Conservation (phyloP, 2,113 vertebrate species). For the crab-eating macaque (Macaca fascicularis) region T2T-MFA8v1.1 NC_088375.1:80875001-80875500, state of each 20-base stretch:
- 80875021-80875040: background rate
- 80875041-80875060: conserved; percentile 21
- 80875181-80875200: background rate
- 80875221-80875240: background rate
- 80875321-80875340: background rate
- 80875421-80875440: background rate
- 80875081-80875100: background rate
- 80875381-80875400: background rate
- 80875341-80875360: background rate
- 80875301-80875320: background rate
- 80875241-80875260: background rate
- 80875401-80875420: background rate
- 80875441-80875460: background rate
- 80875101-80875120: background rate
- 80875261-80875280: background rate
- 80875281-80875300: background rate
- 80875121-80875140: background rate
- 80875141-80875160: background rate
- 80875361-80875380: background rate
- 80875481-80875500: background rate
- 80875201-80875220: background rate
- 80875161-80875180: background rate
- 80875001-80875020: too few relatives aligned
- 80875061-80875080: background rate
- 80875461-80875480: background rate